phyloP scores from a whole-genome alignment of 2,797 vertebrate genomes.

The Enteromius argenteus region DNA sequence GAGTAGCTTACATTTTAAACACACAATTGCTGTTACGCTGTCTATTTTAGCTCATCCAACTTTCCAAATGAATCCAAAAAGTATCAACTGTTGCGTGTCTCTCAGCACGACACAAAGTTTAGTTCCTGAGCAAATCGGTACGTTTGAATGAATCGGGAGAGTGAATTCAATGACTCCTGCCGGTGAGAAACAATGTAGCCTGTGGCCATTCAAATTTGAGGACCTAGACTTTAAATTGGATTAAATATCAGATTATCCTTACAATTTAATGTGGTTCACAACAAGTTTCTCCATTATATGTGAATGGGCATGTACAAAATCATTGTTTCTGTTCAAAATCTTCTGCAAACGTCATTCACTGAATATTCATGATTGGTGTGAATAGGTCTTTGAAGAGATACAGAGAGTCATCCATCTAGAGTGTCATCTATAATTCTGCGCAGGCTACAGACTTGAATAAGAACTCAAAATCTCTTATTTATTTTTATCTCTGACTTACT shows the following conservation, averaged over 20 bases:
- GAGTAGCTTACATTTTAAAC: conserved; percentile 2
- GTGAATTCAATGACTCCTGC: not conserved
- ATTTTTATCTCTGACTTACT: conserved; percentile 3
- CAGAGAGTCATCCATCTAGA: not conserved
- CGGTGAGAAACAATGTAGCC: not conserved
- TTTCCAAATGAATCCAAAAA: not conserved
- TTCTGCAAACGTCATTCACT: not conserved
- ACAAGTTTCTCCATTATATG: not conserved
- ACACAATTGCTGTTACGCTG: not conserved
- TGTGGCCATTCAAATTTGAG: not conserved
- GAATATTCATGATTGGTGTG: not conserved
- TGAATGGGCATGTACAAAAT: not conserved
- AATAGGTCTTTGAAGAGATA: not conserved
- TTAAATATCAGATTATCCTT: not conserved
- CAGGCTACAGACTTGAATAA: conserved; percentile 6
- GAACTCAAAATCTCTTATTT: not conserved
- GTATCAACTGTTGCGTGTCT: not conserved
- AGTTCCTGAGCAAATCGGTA: not conserved
- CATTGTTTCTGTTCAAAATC: not conserved
- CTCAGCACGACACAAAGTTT: not conserved
- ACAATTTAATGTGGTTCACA: not conserved
- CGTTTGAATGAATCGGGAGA: not conserved
- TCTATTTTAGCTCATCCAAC: not conserved
- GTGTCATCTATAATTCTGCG: conserved; percentile 13
- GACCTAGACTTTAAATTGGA: not conserved